Evolutionary conservation across 2,113 vertebrate species (phyloP), one percentile per base, ranked within the genome.

Genomic region (Trichomycterus rosablanca): DNA sequence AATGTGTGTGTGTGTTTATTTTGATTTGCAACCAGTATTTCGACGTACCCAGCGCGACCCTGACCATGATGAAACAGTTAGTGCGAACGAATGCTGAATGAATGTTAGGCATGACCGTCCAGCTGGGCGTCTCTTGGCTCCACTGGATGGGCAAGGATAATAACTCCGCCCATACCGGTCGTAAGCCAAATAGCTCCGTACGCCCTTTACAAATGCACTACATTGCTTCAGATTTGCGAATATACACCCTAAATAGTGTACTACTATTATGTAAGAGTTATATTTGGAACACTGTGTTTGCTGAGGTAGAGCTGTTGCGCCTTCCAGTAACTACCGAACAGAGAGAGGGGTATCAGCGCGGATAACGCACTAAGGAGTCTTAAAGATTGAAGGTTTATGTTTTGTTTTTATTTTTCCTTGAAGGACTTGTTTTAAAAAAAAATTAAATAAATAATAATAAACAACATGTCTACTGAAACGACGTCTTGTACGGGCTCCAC

Each of bases 401-500:
- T n/a, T n/a, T n/a, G n/a, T n/a, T n/a, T 26, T 55, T 15, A 40
- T 40, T 15, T 28, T 9, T 50, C 40, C 20, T 24, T 19, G 42
- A 53, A 43, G 54, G 51, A 67, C 58, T 37, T 24, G 46, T 63
- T 73, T 51, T 53, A 14, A 55, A 59, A 73, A 58, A 61, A 70
- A 65, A 87, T 37, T 35, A 35, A 32, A 22, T 22, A n/a, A n/a
- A n/a, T n/a, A n/a, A n/a, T 18, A 3, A 32, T 15, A 1, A 42
- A 16, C 20, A 48, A 34, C 84, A 95, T 93, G 93, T 88, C 91
- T 74, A 87, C 88, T 73, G 80, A 86, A 78, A 86, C 82, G 78
- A 88, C 86, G 81, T 78, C 87, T 51, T 88, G 87, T 74, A 97
- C 94, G 14, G 94, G 94, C 78, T 94, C 91, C 76, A 91, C 88